Conservation (phyloP, 2,888 invertebrate species). For the Boloria selene region DNA sequence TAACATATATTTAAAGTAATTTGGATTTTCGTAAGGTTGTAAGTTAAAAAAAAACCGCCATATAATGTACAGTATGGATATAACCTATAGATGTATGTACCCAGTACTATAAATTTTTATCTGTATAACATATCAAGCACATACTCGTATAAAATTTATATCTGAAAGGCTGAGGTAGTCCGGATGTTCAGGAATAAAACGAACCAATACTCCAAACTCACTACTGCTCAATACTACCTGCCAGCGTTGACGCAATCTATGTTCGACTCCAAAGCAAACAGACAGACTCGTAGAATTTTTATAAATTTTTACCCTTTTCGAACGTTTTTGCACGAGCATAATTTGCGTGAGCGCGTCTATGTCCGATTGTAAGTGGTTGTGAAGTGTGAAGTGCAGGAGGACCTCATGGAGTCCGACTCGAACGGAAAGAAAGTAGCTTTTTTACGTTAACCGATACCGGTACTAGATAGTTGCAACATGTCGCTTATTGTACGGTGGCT, state of each 20-base stretch:
- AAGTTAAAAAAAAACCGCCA: conserved; percentile 64
- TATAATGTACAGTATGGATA: conserved; percentile 72
- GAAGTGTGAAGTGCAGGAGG: conserved; percentile 34
- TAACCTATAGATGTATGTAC: conserved; percentile 64
- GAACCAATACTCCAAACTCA: conserved; percentile 42
- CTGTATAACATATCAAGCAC: conserved; percentile 80
- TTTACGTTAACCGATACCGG: conserved; percentile 17
- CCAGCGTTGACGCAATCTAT: conserved; percentile 55
- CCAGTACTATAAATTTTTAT: conserved; percentile 71
- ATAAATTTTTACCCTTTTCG: conserved; percentile 73
- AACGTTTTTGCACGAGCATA: conserved; percentile 63
- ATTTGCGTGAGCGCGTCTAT: conserved; percentile 58
- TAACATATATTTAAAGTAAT: conserved; percentile 68
- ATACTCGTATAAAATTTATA: conserved; percentile 67
- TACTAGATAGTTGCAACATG: conserved; percentile 44
- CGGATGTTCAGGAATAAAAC: conserved; percentile 57
- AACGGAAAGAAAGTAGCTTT: conserved; percentile 21
- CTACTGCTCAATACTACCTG: conserved; percentile 58
- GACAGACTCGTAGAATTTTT: conserved; percentile 66
- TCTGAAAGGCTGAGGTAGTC: conserved; percentile 70
- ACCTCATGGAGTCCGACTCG: too few relatives aligned
- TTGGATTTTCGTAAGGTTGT: conserved; percentile 69
- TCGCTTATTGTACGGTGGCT: conserved; percentile 73
- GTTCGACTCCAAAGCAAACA: conserved; percentile 54
- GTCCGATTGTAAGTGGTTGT: conserved; percentile 47